Conservation (phyloP, 2,113 vertebrate species). For the Ranitomeya variabilis region DNA sequence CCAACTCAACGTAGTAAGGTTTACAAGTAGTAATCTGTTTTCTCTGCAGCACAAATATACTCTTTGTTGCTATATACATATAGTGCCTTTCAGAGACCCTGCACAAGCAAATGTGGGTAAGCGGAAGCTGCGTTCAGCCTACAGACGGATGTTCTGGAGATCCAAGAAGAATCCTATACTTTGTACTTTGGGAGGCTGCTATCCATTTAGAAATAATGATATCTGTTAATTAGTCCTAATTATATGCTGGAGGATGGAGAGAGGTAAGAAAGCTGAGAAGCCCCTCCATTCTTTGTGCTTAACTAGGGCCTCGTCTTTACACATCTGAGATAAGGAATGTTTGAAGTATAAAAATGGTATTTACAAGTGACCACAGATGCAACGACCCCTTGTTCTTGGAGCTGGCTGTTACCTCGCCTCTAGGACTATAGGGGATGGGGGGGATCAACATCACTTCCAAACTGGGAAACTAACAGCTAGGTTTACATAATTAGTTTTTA, state of each 20-base stretch:
- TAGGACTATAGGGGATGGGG: neutral
- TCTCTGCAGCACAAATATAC: conserved; percentile 44
- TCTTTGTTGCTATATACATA: conserved; percentile 45
- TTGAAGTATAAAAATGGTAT: conserved; percentile 59
- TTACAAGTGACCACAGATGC: conserved; percentile 57
- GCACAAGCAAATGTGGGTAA: conserved; percentile 16
- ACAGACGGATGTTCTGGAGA: neutral
- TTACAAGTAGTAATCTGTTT: conserved; percentile 38
- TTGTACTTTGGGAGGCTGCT: conserved; percentile 13
- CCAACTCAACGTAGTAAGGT: conserved; percentile 6
- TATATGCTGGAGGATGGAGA: conserved; percentile 23
- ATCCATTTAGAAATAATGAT: conserved; percentile 1
- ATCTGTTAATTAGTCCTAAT: neutral
- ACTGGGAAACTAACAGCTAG: neutral
- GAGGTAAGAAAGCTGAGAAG: conserved; percentile 35
- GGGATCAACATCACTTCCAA: conserved; percentile 4
- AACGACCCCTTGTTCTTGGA: conserved; percentile 29
- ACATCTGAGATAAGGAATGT: conserved; percentile 58
- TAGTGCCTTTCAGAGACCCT: conserved; percentile 41
- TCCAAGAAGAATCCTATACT: neutral
- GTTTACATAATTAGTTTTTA: neutral
- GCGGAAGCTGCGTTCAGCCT: neutral
- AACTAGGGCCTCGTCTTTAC: conserved; percentile 38
- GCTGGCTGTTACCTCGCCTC: conserved; percentile 47
- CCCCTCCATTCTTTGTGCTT: conserved; percentile 51